Percentiles rank a stretch among this genome's conserved stretches.
These are phyloP conservation scores for Channallabes apus DNA, from an alignment of 2,797 vertebrate species.

Conservation along the genomic window DNA sequence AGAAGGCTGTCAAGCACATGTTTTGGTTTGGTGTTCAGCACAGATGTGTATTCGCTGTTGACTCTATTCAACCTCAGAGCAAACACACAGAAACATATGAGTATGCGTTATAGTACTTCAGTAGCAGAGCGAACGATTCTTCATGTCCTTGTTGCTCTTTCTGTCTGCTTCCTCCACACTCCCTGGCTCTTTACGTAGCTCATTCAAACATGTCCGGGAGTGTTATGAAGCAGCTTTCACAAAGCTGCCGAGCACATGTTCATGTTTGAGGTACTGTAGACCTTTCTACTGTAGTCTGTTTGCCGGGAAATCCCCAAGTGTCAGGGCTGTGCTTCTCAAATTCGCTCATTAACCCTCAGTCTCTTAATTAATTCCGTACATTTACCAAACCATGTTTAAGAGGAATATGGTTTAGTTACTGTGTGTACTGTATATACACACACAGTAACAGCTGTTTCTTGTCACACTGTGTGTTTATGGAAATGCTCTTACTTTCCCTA, in stretches of 20 bases:
- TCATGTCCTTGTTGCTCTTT: neutral
- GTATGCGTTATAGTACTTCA: neutral
- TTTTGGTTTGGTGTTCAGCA: slow-evolving; percentile 1
- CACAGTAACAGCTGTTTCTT: no score
- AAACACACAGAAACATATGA: neutral
- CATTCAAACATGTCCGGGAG: neutral
- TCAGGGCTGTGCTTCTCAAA: neutral
- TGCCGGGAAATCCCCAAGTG: neutral
- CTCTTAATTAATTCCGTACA: neutral
- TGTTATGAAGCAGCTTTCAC: neutral
- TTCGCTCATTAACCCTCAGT: neutral
- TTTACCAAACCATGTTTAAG: neutral
- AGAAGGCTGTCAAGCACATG: neutral
- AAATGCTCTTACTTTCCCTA: no score
- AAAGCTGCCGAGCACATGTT: slow-evolving; percentile 14
- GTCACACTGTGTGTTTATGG: no score
- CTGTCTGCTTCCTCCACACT: neutral
- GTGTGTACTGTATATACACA: no score
- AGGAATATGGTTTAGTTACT: neutral
- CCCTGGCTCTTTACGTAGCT: neutral
- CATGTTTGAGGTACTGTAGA: neutral
- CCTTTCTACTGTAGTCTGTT: neutral
- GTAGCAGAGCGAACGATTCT: neutral
- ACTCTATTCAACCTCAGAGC: neutral
- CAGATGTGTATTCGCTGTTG: slow-evolving; percentile 4